Evolutionary conservation across 2,113 vertebrate species (phyloP).

Genomic region (Laterallus jamaicensis): DNA sequence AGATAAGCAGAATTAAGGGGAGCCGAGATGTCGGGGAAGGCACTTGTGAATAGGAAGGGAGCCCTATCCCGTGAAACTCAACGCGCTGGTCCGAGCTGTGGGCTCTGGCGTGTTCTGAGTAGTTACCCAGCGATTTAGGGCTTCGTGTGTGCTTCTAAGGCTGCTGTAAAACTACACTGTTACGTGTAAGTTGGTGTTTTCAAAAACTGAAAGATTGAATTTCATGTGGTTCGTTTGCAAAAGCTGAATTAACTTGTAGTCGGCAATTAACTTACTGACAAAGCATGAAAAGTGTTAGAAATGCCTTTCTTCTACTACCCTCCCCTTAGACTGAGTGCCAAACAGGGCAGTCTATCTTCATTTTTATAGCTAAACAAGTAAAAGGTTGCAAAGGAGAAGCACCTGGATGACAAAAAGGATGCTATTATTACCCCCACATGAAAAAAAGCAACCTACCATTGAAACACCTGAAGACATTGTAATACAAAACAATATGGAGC

Average conservation of each 20-base stretch:
- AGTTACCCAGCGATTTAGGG: rapidly evolving
- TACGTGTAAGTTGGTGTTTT: too few species aligned
- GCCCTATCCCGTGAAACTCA: rapidly evolving
- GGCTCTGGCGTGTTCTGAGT: not conserved
- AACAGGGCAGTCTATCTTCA: not conserved
- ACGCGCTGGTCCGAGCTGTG: rapidly evolving
- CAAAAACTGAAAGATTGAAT: not conserved
- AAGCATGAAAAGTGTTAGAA: not conserved
- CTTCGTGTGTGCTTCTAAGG: rapidly evolving
- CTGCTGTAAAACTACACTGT: not conserved
- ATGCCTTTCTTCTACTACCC: not conserved
- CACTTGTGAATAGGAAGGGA: rapidly evolving
- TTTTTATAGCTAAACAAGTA: not conserved
- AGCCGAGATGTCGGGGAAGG: rapidly evolving
- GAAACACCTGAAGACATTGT: not conserved
- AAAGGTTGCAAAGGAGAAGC: not conserved
- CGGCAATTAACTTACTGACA: not conserved
- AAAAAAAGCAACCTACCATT: rapidly evolving
- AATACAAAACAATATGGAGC: not conserved
- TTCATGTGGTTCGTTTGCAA: not conserved
- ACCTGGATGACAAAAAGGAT: not conserved
- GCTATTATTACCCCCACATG: not conserved
- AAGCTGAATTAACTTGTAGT: not conserved
- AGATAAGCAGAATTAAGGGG: not conserved
- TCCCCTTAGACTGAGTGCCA: not conserved